A percentile compares a stretch with the other conserved stretches of the same genome.
These are phyloP conservation scores for Cheilosia scutellata DNA, from an alignment of 2,888 invertebrate species.

Conservation along the genomic window DNA sequence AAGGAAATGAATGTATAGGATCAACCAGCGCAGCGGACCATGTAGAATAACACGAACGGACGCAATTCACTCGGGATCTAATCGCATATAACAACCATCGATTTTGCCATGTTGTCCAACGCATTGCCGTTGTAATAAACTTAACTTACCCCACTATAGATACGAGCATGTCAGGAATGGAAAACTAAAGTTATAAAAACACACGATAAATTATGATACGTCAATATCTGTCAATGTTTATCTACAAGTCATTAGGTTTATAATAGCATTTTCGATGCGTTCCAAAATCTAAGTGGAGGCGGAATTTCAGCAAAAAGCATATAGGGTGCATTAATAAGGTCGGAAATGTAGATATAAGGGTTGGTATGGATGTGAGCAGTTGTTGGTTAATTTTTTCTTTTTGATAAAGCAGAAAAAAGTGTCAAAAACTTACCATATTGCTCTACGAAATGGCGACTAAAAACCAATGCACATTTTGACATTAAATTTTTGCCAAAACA, in stretches of 20 bases:
- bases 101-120: conserved; percentile 2
- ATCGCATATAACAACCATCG: background rate
- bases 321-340: conserved; percentile 40
- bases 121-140: conserved; percentile 37
- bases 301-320: no score
- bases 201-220: conserved; percentile 53
- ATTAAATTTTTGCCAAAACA: no score
- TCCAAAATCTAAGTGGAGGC: background rate
- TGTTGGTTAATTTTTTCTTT: no score
- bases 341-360: background rate
- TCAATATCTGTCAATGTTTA: conserved; percentile 60
- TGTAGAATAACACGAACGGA: conserved; percentile 17
- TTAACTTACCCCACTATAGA: conserved; percentile 9
- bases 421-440: no score
- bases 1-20: conserved; percentile 41
- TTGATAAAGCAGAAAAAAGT: no score
- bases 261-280: conserved; percentile 33
- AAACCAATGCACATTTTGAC: no score
- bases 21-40: conserved; percentile 25
- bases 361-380: background rate
- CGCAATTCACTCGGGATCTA: conserved; percentile 10
- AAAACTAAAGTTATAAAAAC: conserved; percentile 28
- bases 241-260: conserved; percentile 55
- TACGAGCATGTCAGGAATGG: background rate
- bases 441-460: no score